Conservation (phyloP, 1,140 invertebrate genomes). For the Penaeus japonicus region DNA sequence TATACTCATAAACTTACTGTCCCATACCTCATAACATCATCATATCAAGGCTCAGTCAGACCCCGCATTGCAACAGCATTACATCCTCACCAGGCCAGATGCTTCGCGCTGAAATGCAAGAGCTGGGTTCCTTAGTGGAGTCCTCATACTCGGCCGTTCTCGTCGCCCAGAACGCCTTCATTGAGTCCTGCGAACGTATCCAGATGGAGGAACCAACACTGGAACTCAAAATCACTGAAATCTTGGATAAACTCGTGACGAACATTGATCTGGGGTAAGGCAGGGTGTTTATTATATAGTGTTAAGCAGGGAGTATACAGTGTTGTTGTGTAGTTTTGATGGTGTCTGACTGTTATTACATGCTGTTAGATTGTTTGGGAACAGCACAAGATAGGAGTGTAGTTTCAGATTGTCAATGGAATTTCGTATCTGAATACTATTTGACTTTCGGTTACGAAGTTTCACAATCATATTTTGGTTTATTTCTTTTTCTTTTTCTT, state of each 20-base stretch:
- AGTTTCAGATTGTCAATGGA: too few relatives aligned
- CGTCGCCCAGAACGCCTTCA: constrained; percentile 57
- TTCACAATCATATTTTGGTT: too few relatives aligned
- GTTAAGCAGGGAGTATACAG: neutral
- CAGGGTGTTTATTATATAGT: neutral
- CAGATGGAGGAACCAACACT: constrained; percentile 50
- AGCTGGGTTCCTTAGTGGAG: constrained; percentile 49
- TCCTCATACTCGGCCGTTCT: constrained; percentile 53
- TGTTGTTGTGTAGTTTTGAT: neutral
- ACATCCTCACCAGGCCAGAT: constrained; percentile 37
- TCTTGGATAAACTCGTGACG: constrained; percentile 57
- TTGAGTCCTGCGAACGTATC: constrained; percentile 52
- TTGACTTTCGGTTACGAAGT: too few relatives aligned
- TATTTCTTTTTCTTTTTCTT: too few relatives aligned
- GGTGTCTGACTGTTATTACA: neutral
- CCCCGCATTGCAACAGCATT: neutral
- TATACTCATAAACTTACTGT: neutral
- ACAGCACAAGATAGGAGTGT: too few relatives aligned
- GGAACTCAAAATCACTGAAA: constrained; percentile 54
- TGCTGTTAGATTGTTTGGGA: too few relatives aligned
- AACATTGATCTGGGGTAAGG: constrained; percentile 57
- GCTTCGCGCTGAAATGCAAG: constrained; percentile 52
- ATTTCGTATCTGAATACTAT: too few relatives aligned
- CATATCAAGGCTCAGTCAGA: neutral
- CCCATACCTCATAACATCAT: neutral